Evolutionary conservation across 2,113 vertebrate genomes (phyloP).

Genomic region (Nibea coibor): DNA sequence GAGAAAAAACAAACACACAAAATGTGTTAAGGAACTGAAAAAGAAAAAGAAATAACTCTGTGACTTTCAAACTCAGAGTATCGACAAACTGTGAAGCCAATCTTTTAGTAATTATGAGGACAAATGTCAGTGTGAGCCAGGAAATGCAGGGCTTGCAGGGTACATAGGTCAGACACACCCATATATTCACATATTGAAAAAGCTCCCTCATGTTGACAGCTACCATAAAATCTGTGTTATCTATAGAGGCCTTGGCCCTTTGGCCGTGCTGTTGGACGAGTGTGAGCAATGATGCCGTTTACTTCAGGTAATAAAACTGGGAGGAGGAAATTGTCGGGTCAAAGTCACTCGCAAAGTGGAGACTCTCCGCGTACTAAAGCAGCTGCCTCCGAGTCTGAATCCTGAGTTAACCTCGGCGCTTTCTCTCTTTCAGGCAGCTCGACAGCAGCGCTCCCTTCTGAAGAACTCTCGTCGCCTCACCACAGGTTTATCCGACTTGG

Average conservation of each 20-base stretch:
- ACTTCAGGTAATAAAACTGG: constrained; percentile 81
- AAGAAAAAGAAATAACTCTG: not conserved
- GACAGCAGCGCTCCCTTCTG: not conserved
- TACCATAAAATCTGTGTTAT: constrained; percentile 84
- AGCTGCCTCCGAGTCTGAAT: constrained; percentile 25
- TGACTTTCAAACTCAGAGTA: constrained; percentile 11
- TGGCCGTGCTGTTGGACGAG: constrained; percentile 73
- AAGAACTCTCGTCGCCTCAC: not conserved
- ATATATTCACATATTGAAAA: constrained; percentile 68
- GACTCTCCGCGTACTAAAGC: constrained; percentile 58
- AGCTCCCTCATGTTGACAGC: constrained; percentile 76
- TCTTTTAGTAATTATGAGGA: constrained; percentile 38
- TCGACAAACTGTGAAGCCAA: not conserved
- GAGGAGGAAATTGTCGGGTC: constrained; percentile 77
- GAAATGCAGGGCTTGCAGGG: constrained; percentile 54
- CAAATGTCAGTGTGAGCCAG: constrained; percentile 49
- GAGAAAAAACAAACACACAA: constrained; percentile 1
- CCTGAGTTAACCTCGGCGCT: constrained; percentile 39
- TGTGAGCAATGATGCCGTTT: constrained; percentile 71
- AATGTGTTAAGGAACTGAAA: not conserved
- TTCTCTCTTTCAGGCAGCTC: constrained; percentile 11
- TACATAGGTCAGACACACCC: constrained; percentile 81
- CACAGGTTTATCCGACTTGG: constrained; percentile 18
- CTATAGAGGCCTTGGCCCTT: constrained; percentile 81
- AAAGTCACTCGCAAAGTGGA: constrained; percentile 75